These are phyloP conservation scores for Cnemophilus loriae DNA, from an alignment of 2,113 vertebrate genomes.

Conservation along the genomic window DNA sequence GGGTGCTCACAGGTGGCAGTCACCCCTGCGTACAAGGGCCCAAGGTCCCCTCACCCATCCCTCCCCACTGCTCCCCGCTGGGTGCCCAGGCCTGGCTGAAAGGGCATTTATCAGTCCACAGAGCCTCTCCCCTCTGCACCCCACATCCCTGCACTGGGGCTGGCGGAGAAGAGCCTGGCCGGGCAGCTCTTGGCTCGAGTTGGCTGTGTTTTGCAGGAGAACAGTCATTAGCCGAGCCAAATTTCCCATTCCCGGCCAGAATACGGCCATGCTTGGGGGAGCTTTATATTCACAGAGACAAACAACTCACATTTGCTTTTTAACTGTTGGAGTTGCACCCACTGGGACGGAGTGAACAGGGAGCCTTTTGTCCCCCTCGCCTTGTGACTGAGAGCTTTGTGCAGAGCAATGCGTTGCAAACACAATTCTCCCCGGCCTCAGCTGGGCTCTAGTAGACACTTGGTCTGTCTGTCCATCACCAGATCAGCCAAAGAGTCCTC, in stretches of 20 bases:
- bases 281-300: conserved; percentile 39
- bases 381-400: conserved; percentile 53
- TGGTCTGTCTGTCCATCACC: conserved; percentile 30
- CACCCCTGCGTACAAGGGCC: not conserved
- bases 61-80: fast-evolving
- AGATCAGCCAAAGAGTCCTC: not conserved
- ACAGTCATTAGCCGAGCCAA: conserved; percentile 24
- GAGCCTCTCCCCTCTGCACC: not conserved
- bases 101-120: not conserved
- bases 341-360: conserved; percentile 48
- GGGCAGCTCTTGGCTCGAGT: not conserved
- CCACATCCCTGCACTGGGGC: not conserved
- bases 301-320: conserved; percentile 35
- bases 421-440: conserved; percentile 52
- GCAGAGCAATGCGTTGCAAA: conserved; percentile 45
- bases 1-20: not conserved
- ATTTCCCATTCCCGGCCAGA: conserved; percentile 20
- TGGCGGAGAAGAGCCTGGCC: fast-evolving
- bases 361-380: conserved; percentile 48
- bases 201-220: not conserved
- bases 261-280: conserved; percentile 2
- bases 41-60: not conserved
- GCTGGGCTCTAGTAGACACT: conserved; percentile 43
- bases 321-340: conserved; percentile 43
- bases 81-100: not conserved